phyloP scores from a whole-genome alignment of 2,797 vertebrate species.

The Astyanax mexicanus region DNA sequence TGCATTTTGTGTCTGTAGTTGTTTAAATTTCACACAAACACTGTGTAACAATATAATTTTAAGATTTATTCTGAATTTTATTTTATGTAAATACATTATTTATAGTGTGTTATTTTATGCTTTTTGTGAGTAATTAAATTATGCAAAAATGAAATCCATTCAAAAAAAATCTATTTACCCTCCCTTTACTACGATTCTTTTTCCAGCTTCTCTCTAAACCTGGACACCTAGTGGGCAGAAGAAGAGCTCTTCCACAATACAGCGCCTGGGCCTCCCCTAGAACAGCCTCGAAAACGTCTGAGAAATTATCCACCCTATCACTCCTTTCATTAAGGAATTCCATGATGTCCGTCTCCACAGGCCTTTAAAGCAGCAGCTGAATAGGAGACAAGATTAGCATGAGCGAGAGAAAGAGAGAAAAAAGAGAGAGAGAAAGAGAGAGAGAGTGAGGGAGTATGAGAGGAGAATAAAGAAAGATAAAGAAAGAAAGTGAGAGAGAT shows the following conservation, averaged over 20 bases:
- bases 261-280: constrained; percentile 58
- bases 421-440: neutral
- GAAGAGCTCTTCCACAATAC: constrained; percentile 59
- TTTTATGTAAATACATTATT: no score
- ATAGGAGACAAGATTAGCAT: constrained; percentile 66
- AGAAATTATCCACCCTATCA: constrained; percentile 69
- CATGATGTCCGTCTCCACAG: constrained; percentile 56
- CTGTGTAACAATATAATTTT: no score
- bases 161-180: no score
- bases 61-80: no score
- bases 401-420: neutral
- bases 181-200: no score
- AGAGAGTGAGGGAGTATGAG: neutral
- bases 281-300: constrained; percentile 58
- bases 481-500: neutral
- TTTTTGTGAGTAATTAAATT: no score
- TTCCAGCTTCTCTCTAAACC: no score
- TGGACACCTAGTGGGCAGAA: constrained; percentile 27
- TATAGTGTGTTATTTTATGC: no score
- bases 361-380: constrained; percentile 64
- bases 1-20: no score
- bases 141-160: no score
- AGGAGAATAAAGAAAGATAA: neutral
- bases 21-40: no score
- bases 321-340: constrained; percentile 68